phyloP scores from a whole-genome alignment of 1,140 invertebrate species.

The Solenopsis fugax region DNA sequence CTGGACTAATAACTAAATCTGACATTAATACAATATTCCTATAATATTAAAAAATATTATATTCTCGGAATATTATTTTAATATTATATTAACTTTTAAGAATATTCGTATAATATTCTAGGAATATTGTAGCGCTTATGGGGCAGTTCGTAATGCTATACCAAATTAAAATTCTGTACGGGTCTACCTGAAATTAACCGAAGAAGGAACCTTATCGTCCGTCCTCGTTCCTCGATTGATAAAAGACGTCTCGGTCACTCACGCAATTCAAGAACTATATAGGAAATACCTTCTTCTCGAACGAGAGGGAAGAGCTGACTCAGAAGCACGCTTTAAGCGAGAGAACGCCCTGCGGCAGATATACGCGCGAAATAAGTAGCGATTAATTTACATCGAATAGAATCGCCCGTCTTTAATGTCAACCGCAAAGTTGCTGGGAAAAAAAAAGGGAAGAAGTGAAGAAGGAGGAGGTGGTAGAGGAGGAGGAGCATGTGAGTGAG shows the following conservation, averaged over 20 bases:
- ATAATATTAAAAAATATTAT: no score
- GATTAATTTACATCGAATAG: slow-evolving; percentile 33
- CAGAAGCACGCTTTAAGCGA: background rate
- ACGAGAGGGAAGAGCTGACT: background rate
- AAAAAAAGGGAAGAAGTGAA: background rate
- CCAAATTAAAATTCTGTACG: background rate
- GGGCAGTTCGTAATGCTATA: no score
- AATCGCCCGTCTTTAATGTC: background rate
- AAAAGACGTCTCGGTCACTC: background rate
- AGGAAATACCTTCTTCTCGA: background rate
- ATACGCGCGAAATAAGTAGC: slow-evolving; percentile 1
- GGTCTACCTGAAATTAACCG: background rate
- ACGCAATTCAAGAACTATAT: background rate
- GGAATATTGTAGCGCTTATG: no score
- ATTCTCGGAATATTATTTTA: no score
- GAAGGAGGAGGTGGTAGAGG: no score
- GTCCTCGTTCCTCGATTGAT: background rate
- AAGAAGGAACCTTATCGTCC: background rate
- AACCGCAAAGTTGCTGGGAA: background rate
- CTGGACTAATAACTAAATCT: no score
- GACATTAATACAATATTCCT: no score
- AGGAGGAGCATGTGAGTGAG: background rate
- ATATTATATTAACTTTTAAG: no score
- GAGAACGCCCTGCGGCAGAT: background rate
- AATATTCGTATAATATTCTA: no score